Evolutionary conservation across 2,888 invertebrate species (phyloP), one percentile per base, ranked within the genome.

Genomic region (Acrocera orbiculus): DNA sequence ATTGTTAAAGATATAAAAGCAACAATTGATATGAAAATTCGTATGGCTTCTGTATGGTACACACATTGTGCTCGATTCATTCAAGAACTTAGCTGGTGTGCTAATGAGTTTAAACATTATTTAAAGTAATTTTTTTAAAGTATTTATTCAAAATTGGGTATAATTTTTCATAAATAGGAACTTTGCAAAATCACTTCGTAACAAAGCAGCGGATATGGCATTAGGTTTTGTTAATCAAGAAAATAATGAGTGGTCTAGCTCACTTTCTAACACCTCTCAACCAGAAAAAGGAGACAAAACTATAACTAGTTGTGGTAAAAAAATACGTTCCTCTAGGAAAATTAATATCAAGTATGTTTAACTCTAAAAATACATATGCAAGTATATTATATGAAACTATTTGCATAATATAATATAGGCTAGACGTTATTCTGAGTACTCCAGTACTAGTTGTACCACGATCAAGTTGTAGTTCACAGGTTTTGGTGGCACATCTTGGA

Each of bases 141-240:
- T 31, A 13, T 37, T n/a, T 36, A 40, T 17, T 14, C 40, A 14
- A 15, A 16, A 20, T 15, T 6, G 17, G 14, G 27, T 27, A 23
- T 27, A 24, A 34, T 31, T 34, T 30, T 14, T 37, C 13, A 74
- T 80, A 34, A n/a, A n/a, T n/a, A n/a, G n/a, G n/a, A 77, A 81
- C 54, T 67, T 90, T 42, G 86, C 87, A 10, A 69, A 76, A 34
- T 83, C 87, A 32, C 78, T 93, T 46, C 78, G 80, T 44, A 76
- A 79, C 34, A 92, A 90, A 34, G 93, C 93, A 22, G 81, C 87
- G 0, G 90, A 92, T 61, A 85, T 93, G 74, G 93, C 93, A 16
- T 72, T 83, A 39, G 87, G 85, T 1, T 68, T 93, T 37, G 83
- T 85, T 4, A 78, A 81, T 44, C 74, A 79, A 16, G 71, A 54